Evolutionary conservation across 1,140 invertebrate species (phyloP), one percentile per base, ranked within the genome.

Genomic region (Rhagoletis zephyria): DNA sequence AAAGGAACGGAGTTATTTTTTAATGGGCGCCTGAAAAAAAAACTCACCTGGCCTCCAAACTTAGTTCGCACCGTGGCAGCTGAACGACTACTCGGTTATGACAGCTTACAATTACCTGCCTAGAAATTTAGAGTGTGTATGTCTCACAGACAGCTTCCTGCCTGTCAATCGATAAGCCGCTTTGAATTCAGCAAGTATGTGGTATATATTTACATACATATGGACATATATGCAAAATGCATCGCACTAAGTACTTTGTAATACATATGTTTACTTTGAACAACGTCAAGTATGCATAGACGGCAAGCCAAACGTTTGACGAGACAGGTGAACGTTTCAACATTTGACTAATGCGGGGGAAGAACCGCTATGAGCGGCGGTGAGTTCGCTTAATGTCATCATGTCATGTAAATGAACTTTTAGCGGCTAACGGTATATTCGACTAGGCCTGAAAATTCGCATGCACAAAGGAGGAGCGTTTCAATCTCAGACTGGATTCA

Each of bases 351-450:
- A 74, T 16, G 48, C 16, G 70, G 3, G 16, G 40, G 14, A 45
- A 74, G 10, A 51, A 40, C 10, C 19, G 40, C 30, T 40, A 67
- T 10, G 10, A n/a, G 30, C 30, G 30, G 9, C 19, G 64, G 64
- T 10, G 64, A 67, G 19, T 74, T 45, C 40, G 70, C 70, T 74
- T 74, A 65, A 65, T 65, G 91, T 91, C 91, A 91, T 90, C 90
- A 91, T 86, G 89, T 89, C 89, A 91, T 91, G 91, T 91, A 91
- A 91, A 91, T 91, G 91, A 91, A 91, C 91, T 91, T 91, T 91
- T 89, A 91, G 89, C 90, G 61, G 89, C 88, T 16, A 85, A 51
- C 42, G 45, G 48, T 51, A 85, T 56, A 56, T 10, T 51, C 45
- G 81, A 48, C 51, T 19, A 56, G 48, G 42, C 48, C 5, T 14